phyloP scores from a whole-genome alignment of 2,113 vertebrate species.

The Xyrauchen texanus region DNA sequence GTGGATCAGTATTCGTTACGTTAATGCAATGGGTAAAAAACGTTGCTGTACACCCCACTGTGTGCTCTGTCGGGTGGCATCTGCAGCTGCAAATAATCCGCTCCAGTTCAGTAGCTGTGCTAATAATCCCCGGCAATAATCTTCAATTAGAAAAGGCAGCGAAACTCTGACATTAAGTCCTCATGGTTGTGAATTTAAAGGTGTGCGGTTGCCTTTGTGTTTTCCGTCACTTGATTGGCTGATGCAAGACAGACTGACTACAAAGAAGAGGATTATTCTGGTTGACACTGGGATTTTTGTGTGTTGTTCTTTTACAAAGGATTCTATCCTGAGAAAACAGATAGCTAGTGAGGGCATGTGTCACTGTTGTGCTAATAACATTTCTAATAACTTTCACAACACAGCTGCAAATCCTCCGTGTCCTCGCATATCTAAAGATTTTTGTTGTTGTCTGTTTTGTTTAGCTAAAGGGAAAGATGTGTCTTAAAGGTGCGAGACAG shows the following conservation, averaged over 20 bases:
- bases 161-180: constrained; percentile 57
- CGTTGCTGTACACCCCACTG: constrained; percentile 30
- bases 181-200: constrained; percentile 54
- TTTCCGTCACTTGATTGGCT: neutral
- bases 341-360: no score
- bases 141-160: constrained; percentile 74
- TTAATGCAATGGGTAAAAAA: constrained; percentile 70
- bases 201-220: constrained; percentile 20
- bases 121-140: constrained; percentile 79
- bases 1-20: constrained; percentile 63
- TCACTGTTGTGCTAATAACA: no score
- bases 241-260: neutral
- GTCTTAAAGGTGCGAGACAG: constrained; percentile 54
- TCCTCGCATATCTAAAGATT: constrained; percentile 55
- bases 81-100: constrained; percentile 70
- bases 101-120: constrained; percentile 73
- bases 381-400: constrained; percentile 1
- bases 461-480: constrained; percentile 49
- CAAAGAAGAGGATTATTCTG: constrained; percentile 30
- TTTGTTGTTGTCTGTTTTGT: constrained; percentile 37
- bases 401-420: constrained; percentile 58
- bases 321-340: neutral
- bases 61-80: constrained; percentile 39
- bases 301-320: constrained; percentile 9
- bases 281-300: neutral